Percentiles rank a stretch among this genome's conserved stretches.
These are phyloP conservation scores for Pyrocephalus nanus DNA, from an alignment of 2,797 vertebrate species.

Conservation along the genomic window DNA sequence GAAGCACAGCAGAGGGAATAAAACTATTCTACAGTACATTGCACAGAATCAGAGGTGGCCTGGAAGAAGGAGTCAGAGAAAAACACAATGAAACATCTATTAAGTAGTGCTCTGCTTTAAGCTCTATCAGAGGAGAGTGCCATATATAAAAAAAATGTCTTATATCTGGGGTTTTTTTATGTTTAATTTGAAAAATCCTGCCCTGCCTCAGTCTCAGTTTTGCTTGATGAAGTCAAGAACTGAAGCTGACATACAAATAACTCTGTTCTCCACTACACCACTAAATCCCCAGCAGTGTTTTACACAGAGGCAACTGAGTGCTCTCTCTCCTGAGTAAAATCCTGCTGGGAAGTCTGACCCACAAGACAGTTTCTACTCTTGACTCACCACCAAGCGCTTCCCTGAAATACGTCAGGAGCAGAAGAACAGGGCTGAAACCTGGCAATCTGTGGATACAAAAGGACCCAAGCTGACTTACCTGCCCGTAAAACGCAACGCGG, in stretches of 20 bases:
- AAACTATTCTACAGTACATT: not conserved
- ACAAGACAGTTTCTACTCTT: not conserved
- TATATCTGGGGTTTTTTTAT: not conserved
- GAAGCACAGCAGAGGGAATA: conserved; percentile 25
- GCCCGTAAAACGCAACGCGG: conserved; percentile 96
- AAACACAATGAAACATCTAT: conserved; percentile 3
- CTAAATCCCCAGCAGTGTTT: not conserved
- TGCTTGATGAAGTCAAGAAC: not conserved
- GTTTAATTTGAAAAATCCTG: not conserved
- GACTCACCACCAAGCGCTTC: not conserved
- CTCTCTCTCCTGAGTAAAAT: not conserved
- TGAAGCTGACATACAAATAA: not conserved
- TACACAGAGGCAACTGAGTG: not conserved
- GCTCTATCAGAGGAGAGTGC: not conserved
- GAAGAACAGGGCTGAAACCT: not conserved
- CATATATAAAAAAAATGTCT: not conserved
- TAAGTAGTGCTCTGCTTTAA: conserved; percentile 14
- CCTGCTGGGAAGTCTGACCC: not conserved
- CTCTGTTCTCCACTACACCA: not conserved
- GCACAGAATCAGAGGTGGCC: conserved; percentile 18
- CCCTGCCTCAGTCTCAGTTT: not conserved
- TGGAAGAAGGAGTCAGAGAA: conserved; percentile 26
- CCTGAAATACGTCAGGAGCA: not conserved
- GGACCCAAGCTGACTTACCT: conserved; percentile 78
- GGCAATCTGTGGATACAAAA: not conserved